Conservation (phyloP, 2,888 invertebrate genomes). For the Rhingia rostrata region DNA sequence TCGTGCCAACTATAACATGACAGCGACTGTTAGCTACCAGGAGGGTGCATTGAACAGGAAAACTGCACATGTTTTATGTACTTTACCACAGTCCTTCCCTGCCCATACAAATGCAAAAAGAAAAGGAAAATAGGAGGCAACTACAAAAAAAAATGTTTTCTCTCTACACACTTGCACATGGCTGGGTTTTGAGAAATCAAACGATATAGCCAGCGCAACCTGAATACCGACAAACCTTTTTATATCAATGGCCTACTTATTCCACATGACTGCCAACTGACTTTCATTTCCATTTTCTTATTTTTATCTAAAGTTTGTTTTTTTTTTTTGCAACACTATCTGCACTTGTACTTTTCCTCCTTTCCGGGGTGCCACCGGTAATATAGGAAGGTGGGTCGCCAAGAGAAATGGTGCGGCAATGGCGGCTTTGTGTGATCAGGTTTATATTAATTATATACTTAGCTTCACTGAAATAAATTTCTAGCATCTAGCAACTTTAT, state of each 20-base stretch:
- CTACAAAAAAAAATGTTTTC: background rate
- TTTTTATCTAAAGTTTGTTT: background rate
- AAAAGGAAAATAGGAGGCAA: slow-evolving; percentile 1
- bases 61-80: slow-evolving; percentile 48
- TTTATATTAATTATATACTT: too few relatives aligned
- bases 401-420: too few relatives aligned
- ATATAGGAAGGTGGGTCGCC: too few relatives aligned
- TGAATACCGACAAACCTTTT: slow-evolving; percentile 46
- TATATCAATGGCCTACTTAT: slow-evolving; percentile 65
- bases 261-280: slow-evolving; percentile 64
- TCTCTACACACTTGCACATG: slow-evolving; percentile 9
- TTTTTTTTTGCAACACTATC: slow-evolving; percentile 29
- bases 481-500: too few relatives aligned
- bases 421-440: too few relatives aligned
- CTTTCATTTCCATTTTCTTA: slow-evolving; percentile 26
- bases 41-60: slow-evolving; percentile 61
- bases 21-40: slow-evolving; percentile 23
- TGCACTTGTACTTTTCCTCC: slow-evolving; percentile 9
- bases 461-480: too few relatives aligned
- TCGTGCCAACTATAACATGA: background rate
- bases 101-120: slow-evolving; percentile 25
- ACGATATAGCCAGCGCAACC: slow-evolving; percentile 24
- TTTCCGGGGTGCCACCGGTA: too few relatives aligned
- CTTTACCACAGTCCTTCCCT: slow-evolving; percentile 44
- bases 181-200: slow-evolving; percentile 44